phyloP scores from a whole-genome alignment of 2,888 invertebrate species.

The Rhagium mordax region DNA sequence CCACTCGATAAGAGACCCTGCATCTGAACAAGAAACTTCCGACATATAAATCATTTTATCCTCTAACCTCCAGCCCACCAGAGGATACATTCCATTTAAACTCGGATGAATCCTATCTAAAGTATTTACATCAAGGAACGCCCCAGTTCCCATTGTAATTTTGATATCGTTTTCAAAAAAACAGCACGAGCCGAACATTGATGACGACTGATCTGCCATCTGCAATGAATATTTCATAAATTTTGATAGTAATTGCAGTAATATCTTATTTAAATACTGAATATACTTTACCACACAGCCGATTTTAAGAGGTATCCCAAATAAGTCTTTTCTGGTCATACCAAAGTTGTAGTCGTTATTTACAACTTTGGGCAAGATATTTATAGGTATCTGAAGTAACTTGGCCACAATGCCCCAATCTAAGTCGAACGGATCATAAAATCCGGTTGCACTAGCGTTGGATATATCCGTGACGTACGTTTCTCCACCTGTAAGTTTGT shows the following conservation, averaged over 20 bases:
- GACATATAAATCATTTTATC: constrained; percentile 80
- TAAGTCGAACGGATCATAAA: constrained; percentile 93
- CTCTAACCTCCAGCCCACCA: constrained; percentile 88
- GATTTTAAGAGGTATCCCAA: constrained; percentile 87
- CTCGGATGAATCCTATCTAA: constrained; percentile 84
- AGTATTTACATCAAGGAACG: constrained; percentile 90
- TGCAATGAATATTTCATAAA: constrained; percentile 63
- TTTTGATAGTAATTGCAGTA: too few relatives aligned
- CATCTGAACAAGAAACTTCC: constrained; percentile 91
- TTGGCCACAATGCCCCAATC: constrained; percentile 86
- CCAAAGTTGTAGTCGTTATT: constrained; percentile 86
- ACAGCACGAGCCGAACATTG: constrained; percentile 90
- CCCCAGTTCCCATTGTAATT: constrained; percentile 93
- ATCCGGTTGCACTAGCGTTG: constrained; percentile 91
- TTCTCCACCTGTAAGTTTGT: constrained; percentile 80
- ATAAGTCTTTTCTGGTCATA: constrained; percentile 75
- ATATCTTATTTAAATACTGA: neutral
- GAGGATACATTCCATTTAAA: constrained; percentile 88
- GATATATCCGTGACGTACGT: constrained; percentile 91
- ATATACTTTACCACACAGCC: constrained; percentile 76
- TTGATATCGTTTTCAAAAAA: constrained; percentile 86
- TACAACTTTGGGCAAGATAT: constrained; percentile 86
- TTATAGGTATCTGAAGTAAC: constrained; percentile 81
- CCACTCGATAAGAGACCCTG: constrained; percentile 92
- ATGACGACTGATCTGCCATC: constrained; percentile 92